Percentiles rank a stretch among this genome's conserved stretches.
phyloP scores from a whole-genome alignment of 2,888 invertebrate genomes.

The Rhodophaea formosa region DNA sequence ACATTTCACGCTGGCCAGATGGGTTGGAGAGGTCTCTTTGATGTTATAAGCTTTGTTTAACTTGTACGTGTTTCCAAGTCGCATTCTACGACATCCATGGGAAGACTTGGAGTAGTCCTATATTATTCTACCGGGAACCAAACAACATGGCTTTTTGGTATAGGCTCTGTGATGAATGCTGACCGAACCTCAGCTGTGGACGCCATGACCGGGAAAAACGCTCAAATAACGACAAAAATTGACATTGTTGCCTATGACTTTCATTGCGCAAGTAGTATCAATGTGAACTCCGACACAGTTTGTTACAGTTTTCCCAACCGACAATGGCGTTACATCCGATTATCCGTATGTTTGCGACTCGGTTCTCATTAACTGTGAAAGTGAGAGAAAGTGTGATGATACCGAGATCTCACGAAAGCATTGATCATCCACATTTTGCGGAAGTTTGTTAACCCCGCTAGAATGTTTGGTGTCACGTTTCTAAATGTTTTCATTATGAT shows the following conservation, averaged over 20 bases:
- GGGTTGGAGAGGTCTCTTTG: too few species aligned
- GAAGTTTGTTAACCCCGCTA: conserved; percentile 35
- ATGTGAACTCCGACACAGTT: not conserved
- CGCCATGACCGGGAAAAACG: too few species aligned
- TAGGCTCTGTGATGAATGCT: too few species aligned
- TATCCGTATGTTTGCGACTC: conserved; percentile 54
- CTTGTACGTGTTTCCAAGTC: too few species aligned
- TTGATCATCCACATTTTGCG: conserved; percentile 41
- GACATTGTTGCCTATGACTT: not conserved
- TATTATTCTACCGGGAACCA: too few species aligned
- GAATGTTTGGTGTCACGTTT: conserved; percentile 23
- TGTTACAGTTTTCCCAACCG: conserved; percentile 42
- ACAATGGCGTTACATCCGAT: conserved; percentile 53
- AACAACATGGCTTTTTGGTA: too few species aligned
- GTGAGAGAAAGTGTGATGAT: conserved; percentile 71
- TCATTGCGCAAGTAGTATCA: not conserved
- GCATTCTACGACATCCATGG: too few species aligned
- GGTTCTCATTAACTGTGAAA: conserved; percentile 65
- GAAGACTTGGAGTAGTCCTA: too few species aligned
- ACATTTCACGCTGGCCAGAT: too few species aligned
- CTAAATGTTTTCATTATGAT: conserved; percentile 22
- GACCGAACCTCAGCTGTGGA: too few species aligned
- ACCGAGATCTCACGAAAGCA: conserved; percentile 48
- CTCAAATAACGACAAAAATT: too few species aligned
- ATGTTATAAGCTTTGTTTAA: too few species aligned